A percentile compares a stretch with the other conserved stretches of the same genome.
Conservation (phyloP, 2,113 vertebrate species). For the Pollachius pollachius region DNA sequence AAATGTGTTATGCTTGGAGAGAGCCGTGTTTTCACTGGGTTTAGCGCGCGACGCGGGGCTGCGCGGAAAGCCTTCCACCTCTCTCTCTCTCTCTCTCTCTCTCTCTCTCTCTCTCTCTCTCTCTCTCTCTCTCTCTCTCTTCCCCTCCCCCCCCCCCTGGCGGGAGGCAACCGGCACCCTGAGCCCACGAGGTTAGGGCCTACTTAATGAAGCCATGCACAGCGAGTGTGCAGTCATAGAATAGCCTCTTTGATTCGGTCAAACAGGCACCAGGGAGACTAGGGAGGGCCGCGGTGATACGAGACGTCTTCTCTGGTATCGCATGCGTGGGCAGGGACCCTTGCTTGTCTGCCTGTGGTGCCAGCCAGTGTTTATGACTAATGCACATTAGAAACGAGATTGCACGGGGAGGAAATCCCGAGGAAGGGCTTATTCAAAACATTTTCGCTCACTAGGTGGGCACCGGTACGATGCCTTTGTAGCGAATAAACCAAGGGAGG, state of each 20-base stretch:
- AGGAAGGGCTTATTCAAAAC: slow-evolving; percentile 26
- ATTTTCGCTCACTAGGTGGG: slow-evolving; percentile 5
- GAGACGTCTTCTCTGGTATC: slow-evolving; percentile 18
- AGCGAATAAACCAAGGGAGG: not conserved
- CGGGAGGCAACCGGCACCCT: slow-evolving; percentile 34
- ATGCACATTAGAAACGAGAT: slow-evolving; percentile 23
- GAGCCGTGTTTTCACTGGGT: slow-evolving; percentile 77
- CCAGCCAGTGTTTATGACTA: slow-evolving; percentile 31
- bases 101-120: too few relatives aligned
- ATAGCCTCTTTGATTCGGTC: slow-evolving; percentile 36
- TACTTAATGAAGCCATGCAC: slow-evolving; percentile 38
- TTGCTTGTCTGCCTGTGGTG: slow-evolving; percentile 17
- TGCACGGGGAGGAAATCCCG: slow-evolving; percentile 24
- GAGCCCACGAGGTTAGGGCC: slow-evolving; percentile 31
- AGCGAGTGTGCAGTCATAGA: slow-evolving; percentile 28
- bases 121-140: too few relatives aligned
- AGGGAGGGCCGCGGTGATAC: slow-evolving; percentile 9
- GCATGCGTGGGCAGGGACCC: slow-evolving; percentile 22
- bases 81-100: slow-evolving; percentile 26
- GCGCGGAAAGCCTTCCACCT: slow-evolving; percentile 52
- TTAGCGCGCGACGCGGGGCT: slow-evolving; percentile 78
- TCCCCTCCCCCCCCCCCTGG: not conserved
- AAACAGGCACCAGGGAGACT: slow-evolving; percentile 8
- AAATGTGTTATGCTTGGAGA: slow-evolving; percentile 89
- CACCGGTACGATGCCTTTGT: slow-evolving; percentile 7